These are phyloP conservation scores for Lamproptera curius DNA, from an alignment of 2,888 invertebrate species.

Conservation along the genomic window DNA sequence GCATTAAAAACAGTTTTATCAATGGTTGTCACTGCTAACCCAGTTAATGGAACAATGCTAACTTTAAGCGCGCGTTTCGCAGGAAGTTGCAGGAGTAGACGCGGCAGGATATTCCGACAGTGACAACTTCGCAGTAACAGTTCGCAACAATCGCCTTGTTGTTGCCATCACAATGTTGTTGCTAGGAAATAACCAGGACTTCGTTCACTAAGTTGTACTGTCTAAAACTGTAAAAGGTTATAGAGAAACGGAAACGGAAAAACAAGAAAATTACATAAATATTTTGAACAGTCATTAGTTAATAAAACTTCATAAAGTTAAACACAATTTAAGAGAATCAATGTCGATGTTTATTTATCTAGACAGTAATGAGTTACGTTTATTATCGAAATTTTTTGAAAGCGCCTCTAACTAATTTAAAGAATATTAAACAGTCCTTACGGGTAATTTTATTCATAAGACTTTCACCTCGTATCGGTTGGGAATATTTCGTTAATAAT, in stretches of 20 bases:
- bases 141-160: slow-evolving; percentile 34
- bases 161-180: slow-evolving; percentile 31
- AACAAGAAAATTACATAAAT: too few species aligned
- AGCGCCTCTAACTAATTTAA: not conserved
- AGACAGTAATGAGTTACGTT: too few species aligned
- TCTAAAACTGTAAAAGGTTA: too few species aligned
- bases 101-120: slow-evolving; percentile 33
- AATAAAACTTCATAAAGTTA: too few species aligned
- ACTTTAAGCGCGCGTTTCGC: slow-evolving; percentile 32
- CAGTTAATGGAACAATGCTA: slow-evolving; percentile 31
- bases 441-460: slow-evolving; percentile 1
- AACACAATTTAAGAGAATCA: too few species aligned
- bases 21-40: slow-evolving; percentile 33
- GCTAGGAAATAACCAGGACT: too few species aligned
- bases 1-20: slow-evolving; percentile 22
- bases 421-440: not conserved
- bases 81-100: slow-evolving; percentile 61
- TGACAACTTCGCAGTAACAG: slow-evolving; percentile 44
- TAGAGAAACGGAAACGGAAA: too few species aligned
- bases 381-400: too few species aligned
- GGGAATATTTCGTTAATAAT: not conserved
- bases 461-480: not conserved
- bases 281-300: too few species aligned
- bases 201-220: too few species aligned
- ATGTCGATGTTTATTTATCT: too few species aligned